Evolutionary conservation across 2,797 vertebrate genomes (phyloP).

Genomic region (Euthynnus affinis): DNA sequence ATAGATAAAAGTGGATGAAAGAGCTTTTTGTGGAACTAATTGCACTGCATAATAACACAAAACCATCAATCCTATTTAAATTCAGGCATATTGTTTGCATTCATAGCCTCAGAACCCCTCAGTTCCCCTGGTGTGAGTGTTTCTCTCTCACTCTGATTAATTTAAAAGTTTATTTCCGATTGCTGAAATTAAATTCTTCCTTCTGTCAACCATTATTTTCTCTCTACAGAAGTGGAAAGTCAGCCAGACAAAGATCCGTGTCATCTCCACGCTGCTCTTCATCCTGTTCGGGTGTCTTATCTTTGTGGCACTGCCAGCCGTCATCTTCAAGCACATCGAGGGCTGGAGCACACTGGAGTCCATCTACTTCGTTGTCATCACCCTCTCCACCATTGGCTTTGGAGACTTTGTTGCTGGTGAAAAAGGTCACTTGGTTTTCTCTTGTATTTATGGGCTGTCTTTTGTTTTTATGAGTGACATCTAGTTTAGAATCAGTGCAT

Average conservation of each 20-base stretch:
- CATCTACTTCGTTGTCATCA: constrained; percentile 99
- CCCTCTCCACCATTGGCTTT: constrained; percentile 97
- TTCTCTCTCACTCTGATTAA: neutral
- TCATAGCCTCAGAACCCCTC: neutral
- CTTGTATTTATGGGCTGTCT: constrained; percentile 20
- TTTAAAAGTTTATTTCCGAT: neutral
- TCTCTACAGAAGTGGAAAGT: constrained; percentile 94
- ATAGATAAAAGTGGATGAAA: neutral
- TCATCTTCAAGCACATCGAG: constrained; percentile 99
- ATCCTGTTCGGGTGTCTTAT: constrained; percentile 97
- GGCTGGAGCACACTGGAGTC: constrained; percentile 97
- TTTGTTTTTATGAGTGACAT: constrained; percentile 31
- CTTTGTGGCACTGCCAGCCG: constrained; percentile 95
- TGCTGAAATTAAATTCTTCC: neutral
- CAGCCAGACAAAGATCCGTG: constrained; percentile 98
- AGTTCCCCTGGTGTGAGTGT: neutral
- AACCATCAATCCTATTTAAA: neutral
- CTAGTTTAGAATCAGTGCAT: constrained; percentile 23
- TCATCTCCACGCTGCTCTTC: constrained; percentile 97
- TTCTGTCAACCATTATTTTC: neutral
- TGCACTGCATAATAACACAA: neutral
- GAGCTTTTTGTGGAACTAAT: neutral
- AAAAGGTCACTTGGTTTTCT: constrained; percentile 67
- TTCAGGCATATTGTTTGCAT: neutral
- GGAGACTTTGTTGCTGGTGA: constrained; percentile 98